Percentiles rank a stretch among this genome's conserved stretches.
These are phyloP conservation scores for Strigops habroptila DNA, from an alignment of 2,113 vertebrate genomes.

Conservation along the genomic window DNA sequence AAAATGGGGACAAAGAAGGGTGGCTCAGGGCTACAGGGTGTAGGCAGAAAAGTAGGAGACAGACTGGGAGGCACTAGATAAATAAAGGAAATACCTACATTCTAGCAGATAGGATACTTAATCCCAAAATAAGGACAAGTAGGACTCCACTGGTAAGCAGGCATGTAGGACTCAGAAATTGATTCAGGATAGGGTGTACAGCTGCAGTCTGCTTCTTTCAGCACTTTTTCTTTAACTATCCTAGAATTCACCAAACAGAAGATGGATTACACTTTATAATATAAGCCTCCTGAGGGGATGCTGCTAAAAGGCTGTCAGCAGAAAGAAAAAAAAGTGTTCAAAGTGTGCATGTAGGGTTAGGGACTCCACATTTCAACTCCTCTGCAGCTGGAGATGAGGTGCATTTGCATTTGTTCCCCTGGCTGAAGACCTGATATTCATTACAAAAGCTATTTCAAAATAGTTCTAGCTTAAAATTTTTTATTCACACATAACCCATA, in stretches of 20 bases:
- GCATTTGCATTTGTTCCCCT: conserved; percentile 25
- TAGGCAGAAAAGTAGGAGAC: neutral
- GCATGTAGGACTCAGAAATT: neutral
- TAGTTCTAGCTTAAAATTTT: neutral
- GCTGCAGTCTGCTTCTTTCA: conserved; percentile 41
- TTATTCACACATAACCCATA: neutral
- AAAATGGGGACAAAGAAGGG: neutral
- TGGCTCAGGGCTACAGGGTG: rapidly evolving
- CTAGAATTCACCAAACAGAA: conserved; percentile 35
- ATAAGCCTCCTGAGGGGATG: conserved; percentile 43
- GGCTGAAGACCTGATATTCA: neutral
- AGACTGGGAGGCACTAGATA: neutral
- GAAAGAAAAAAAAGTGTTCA: conserved; percentile 8
- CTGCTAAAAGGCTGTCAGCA: conserved; percentile 62
- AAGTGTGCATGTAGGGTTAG: conserved; percentile 7
- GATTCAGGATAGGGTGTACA: neutral
- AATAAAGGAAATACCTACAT: neutral
- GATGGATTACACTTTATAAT: conserved; percentile 42
- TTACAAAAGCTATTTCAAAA: conserved; percentile 12
- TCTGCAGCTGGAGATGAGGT: neutral
- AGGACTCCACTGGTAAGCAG: neutral
- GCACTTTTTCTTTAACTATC: conserved; percentile 49
- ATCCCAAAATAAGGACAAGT: neutral
- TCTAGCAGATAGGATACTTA: neutral
- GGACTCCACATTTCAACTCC: conserved; percentile 40